A percentile compares a stretch with the other conserved stretches of the same genome.
phyloP scores from a whole-genome alignment of 2,113 vertebrate genomes.

The Gymnorhina tibicen region DNA sequence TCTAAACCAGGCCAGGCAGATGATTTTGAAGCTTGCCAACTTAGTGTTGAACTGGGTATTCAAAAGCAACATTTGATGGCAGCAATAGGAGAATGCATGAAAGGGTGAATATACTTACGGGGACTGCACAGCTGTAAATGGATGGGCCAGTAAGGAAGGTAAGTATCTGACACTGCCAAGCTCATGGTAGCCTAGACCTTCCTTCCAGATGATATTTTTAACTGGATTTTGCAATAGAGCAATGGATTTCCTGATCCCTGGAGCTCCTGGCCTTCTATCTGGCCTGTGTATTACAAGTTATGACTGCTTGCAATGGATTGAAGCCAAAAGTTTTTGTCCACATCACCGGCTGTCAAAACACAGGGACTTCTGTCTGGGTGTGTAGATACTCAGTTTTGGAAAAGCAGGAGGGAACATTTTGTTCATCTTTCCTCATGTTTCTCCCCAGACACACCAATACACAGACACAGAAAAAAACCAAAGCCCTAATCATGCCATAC shows the following conservation, averaged over 20 bases:
- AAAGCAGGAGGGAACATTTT: slow-evolving; percentile 30
- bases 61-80: background rate
- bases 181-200: background rate
- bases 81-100: background rate
- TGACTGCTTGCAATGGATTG: background rate
- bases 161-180: background rate
- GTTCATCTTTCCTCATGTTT: slow-evolving; percentile 25
- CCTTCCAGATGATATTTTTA: background rate
- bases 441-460: background rate
- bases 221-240: slow-evolving; percentile 4
- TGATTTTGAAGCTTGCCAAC: background rate
- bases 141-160: background rate
- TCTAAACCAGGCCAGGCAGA: background rate
- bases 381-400: slow-evolving; percentile 23
- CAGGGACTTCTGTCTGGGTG: slow-evolving; percentile 14
- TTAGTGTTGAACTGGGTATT: background rate
- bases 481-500: background rate
- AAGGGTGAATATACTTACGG: rapidly evolving
- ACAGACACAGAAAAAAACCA: background rate
- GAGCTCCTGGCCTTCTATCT: background rate
- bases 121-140: background rate
- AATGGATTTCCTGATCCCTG: background rate
- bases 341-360: slow-evolving; percentile 28
- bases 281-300: background rate
- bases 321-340: slow-evolving; percentile 8